phyloP scores from a whole-genome alignment of 2,888 invertebrate genomes.

The Heteromyza rotundicornis region DNA sequence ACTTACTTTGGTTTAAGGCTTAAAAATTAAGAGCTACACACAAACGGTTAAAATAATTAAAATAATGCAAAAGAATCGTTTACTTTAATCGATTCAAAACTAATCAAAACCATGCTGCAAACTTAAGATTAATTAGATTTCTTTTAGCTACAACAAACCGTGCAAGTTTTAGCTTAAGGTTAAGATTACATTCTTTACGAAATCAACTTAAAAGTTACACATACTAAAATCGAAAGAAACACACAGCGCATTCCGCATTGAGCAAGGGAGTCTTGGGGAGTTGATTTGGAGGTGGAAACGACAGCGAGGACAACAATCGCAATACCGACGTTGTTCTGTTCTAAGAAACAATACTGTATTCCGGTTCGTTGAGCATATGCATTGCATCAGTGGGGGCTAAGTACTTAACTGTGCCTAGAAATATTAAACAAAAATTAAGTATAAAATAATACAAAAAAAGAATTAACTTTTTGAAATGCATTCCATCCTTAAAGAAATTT shows the following conservation, averaged over 20 bases:
- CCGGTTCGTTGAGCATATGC: slow-evolving; percentile 68
- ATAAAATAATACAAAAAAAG: slow-evolving; percentile 12
- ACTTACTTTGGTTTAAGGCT: background rate
- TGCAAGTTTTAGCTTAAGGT: background rate
- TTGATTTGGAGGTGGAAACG: background rate
- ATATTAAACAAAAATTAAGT: slow-evolving; percentile 26
- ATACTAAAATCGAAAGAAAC: slow-evolving; percentile 12
- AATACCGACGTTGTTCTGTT: background rate
- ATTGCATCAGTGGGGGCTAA: slow-evolving; percentile 73
- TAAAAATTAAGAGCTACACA: slow-evolving; percentile 11
- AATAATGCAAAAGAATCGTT: slow-evolving; percentile 1
- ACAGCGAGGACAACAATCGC: background rate
- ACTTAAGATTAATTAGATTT: too few species aligned
- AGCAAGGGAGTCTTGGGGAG: background rate
- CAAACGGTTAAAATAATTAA: background rate
- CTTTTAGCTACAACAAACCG: background rate
- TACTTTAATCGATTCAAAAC: background rate
- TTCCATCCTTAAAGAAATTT: too few species aligned
- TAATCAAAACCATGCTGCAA: background rate
- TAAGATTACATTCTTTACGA: background rate
- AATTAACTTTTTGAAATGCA: too few species aligned
- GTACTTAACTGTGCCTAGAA: slow-evolving; percentile 66
- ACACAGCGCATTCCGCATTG: slow-evolving; percentile 25
- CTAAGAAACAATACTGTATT: slow-evolving; percentile 54
- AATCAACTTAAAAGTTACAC: background rate